These are phyloP conservation scores for Podargus strigoides DNA, from an alignment of 2,797 vertebrate species.

Conservation along the genomic window DNA sequence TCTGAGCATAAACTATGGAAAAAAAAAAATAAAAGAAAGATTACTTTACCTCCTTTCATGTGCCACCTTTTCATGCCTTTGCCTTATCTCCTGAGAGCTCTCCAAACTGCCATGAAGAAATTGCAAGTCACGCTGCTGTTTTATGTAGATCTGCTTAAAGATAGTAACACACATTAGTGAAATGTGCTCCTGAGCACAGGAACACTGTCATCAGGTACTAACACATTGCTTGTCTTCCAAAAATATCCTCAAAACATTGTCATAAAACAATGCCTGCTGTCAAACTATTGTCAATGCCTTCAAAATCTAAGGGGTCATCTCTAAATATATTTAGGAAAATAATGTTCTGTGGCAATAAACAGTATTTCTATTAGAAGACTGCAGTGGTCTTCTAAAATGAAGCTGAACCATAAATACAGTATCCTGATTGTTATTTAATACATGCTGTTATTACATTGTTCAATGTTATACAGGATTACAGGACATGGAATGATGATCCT, in stretches of 20 bases:
- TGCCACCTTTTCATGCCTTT: conserved; percentile 52
- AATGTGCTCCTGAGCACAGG: not conserved
- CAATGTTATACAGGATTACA: not conserved
- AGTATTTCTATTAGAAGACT: not conserved
- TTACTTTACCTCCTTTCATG: conserved; percentile 72
- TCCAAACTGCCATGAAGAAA: conserved; percentile 83
- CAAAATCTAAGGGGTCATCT: not conserved
- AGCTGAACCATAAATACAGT: not conserved
- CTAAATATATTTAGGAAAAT: not conserved
- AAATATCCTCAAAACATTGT: not conserved
- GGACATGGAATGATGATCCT: not conserved
- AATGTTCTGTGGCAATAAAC: not conserved
- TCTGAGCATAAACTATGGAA: not conserved
- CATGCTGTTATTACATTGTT: not conserved
- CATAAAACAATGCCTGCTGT: not conserved
- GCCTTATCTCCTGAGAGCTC: conserved; percentile 71
- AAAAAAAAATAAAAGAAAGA: not conserved
- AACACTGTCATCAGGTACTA: not conserved
- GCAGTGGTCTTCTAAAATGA: not conserved
- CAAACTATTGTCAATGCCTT: not conserved
- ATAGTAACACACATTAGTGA: not conserved
- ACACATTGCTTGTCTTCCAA: not conserved
- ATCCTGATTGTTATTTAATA: not conserved
- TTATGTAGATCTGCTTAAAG: conserved; percentile 80
- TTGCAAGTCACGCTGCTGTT: conserved; percentile 84